phyloP scores from a whole-genome alignment of 2,797 vertebrate species.

The Xenopus petersii region DNA sequence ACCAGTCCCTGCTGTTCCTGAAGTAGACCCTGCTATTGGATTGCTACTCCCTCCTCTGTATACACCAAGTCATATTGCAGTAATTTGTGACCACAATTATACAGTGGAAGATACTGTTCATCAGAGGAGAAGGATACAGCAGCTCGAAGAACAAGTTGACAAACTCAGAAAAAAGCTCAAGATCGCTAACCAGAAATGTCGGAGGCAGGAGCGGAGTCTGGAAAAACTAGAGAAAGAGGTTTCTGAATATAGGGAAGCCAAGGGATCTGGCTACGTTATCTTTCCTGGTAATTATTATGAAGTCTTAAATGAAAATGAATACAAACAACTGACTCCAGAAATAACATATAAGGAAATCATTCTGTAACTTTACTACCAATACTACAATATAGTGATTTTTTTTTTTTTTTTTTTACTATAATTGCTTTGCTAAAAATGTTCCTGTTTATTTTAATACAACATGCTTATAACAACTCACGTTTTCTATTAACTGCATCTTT shows the following conservation, averaged over 20 bases:
- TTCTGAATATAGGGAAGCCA: constrained; percentile 64
- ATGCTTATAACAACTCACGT: constrained; percentile 5
- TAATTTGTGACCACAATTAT: constrained; percentile 93
- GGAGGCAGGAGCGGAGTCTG: constrained; percentile 86
- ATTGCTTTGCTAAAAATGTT: constrained; percentile 18
- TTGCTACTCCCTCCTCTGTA: constrained; percentile 73
- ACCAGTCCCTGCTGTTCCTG: constrained; percentile 60
- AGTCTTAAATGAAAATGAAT: constrained; percentile 76
- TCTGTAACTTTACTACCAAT: background rate
- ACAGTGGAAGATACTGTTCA: constrained; percentile 87
- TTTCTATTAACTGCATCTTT: constrained; percentile 2
- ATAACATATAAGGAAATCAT: constrained; percentile 16
- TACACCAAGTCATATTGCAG: constrained; percentile 70
- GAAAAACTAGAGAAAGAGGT: constrained; percentile 77
- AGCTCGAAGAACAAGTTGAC: constrained; percentile 86
- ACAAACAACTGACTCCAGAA: constrained; percentile 16
- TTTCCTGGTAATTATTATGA: constrained; percentile 85
- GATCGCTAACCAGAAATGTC: constrained; percentile 85
- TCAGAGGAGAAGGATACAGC: constrained; percentile 86
- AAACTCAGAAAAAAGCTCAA: constrained; percentile 89
- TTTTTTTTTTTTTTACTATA: constrained; percentile 1
- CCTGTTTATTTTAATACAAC: constrained; percentile 6
- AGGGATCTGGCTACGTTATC: constrained; percentile 80
- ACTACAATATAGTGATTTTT: background rate
- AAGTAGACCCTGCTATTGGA: constrained; percentile 69